These are phyloP conservation scores for Tyrophagus putrescentiae DNA, from an alignment of 1,140 invertebrate species.

Conservation along the genomic window DNA sequence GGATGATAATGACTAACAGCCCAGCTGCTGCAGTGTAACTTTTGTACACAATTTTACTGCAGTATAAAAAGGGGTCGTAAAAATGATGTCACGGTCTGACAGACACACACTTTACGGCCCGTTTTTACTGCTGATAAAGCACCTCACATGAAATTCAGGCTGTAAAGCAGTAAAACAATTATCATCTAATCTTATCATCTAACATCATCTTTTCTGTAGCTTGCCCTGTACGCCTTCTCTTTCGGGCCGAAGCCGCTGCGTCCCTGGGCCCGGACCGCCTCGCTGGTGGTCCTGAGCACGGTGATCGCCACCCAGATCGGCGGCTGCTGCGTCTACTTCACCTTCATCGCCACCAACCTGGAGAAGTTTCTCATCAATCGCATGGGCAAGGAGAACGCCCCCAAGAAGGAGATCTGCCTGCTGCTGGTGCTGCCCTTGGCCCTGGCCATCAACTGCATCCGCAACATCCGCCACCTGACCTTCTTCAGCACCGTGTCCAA, in stretches of 20 bases:
- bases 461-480: conserved; percentile 31
- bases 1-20: too few relatives aligned
- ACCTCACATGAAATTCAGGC: too few relatives aligned
- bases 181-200: too few relatives aligned
- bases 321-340: conserved; percentile 41
- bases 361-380: conserved; percentile 16
- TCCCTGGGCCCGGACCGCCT: background rate
- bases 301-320: conserved; percentile 40
- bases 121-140: too few relatives aligned
- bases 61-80: too few relatives aligned
- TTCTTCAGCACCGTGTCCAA: conserved; percentile 35
- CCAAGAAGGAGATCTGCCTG: background rate
- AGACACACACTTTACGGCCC: too few relatives aligned
- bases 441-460: conserved; percentile 24
- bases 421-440: conserved; percentile 22
- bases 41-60: too few relatives aligned
- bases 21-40: too few relatives aligned
- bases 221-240: conserved; percentile 17
- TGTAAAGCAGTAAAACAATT: too few relatives aligned
- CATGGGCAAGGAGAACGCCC: background rate
- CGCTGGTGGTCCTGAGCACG: conserved; percentile 23
- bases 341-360: conserved; percentile 39
- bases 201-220: conserved; percentile 11
- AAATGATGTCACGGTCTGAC: too few relatives aligned
- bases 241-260: conserved; percentile 2